Conservation (phyloP, 2,797 vertebrate species). For the Champsocephalus gunnari region DNA sequence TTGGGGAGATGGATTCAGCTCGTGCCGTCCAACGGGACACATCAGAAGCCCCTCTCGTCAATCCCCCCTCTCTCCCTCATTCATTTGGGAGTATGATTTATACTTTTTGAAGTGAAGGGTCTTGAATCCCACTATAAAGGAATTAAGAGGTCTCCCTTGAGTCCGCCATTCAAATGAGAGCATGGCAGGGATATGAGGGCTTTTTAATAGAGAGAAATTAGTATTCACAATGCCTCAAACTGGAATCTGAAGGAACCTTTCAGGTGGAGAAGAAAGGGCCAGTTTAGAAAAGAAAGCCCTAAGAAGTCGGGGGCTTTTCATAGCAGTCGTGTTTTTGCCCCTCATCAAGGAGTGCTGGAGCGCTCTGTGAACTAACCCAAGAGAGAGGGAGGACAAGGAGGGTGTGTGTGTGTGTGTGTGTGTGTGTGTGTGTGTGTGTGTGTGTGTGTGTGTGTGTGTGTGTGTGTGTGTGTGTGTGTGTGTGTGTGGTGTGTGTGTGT, state of each 20-base stretch:
- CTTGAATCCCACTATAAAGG: conserved; percentile 90
- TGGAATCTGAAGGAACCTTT: conserved; percentile 89
- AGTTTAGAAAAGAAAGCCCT: conserved; percentile 85
- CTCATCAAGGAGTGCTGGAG: conserved; percentile 84
- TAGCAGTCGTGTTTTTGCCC: conserved; percentile 85
- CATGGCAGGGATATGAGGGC: conserved; percentile 86
- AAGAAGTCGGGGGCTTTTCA: conserved; percentile 86
- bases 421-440: conserved; percentile 54
- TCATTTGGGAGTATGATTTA: conserved; percentile 92
- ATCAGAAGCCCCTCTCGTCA: conserved; percentile 84
- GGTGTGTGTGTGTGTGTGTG: conserved; percentile 58
- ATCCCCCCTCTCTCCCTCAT: conserved; percentile 76
- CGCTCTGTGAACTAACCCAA: conserved; percentile 83
- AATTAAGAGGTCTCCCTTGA: conserved; percentile 89
- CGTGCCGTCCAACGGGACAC: conserved; percentile 81
- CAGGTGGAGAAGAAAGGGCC: conserved; percentile 88
- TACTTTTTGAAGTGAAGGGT: conserved; percentile 91
- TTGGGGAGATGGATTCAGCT: conserved; percentile 81
- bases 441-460: conserved; percentile 43
- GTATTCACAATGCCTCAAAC: conserved; percentile 89
- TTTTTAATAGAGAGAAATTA: conserved; percentile 90
- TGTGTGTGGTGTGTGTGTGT: too few relatives aligned
- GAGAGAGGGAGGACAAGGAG: conserved; percentile 66
- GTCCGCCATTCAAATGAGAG: conserved; percentile 89
- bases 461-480: too few relatives aligned